Conservation (phyloP, 2,888 invertebrate genomes). For the Agrochola macilenta region DNA sequence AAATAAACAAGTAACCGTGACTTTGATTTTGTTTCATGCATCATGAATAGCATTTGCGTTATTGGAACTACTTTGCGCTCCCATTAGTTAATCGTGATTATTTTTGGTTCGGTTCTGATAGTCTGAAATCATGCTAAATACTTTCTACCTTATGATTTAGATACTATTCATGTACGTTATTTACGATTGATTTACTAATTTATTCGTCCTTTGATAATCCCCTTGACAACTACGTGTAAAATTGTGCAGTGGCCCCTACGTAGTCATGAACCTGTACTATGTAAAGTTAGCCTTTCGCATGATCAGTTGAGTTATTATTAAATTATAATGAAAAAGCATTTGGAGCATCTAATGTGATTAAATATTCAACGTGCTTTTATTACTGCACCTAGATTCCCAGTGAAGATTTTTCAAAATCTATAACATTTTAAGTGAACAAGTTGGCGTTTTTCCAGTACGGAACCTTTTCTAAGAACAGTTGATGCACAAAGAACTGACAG, state of each 20-base stretch:
- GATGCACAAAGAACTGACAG: not conserved
- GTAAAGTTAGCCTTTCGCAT: not conserved
- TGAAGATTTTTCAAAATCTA: not conserved
- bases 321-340: not conserved
- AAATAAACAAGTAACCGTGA: constrained; percentile 19
- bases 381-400: not conserved
- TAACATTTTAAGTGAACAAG: too few relatives aligned
- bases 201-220: not conserved
- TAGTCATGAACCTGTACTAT: not conserved
- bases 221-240: constrained; percentile 1
- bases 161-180: not conserved
- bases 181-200: not conserved
- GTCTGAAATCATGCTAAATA: not conserved
- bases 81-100: not conserved
- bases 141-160: not conserved
- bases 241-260: not conserved
- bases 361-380: not conserved
- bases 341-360: not conserved
- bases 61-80: not conserved
- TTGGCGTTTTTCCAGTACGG: not conserved
- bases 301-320: not conserved
- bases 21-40: constrained; percentile 14
- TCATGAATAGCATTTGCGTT: not conserved
- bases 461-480: not conserved
- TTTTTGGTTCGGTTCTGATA: not conserved